Evolutionary conservation across 2,888 invertebrate genomes (phyloP), one percentile per base, ranked within the genome.

Genomic region (Xanthostigma xanthostigma): DNA sequence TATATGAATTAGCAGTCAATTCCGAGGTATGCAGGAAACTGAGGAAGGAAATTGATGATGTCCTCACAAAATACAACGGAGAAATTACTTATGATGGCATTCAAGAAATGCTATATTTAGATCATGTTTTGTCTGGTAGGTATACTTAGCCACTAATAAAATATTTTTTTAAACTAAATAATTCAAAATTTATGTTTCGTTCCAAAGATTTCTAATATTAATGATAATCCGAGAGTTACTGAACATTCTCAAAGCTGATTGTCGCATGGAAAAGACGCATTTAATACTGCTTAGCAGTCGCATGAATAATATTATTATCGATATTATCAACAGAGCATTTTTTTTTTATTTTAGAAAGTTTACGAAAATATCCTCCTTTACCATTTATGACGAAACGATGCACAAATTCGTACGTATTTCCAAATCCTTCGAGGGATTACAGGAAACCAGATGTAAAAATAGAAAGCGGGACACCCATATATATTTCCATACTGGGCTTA

Each of bases 1-100:
- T 73, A 9, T 74, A 64, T 54, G 70, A 73, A 55, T 53, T 76
- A 42, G 70, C 73, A 9, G 56, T 62, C 3, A 65, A 73, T 55
- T 64, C 61, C 1, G 58, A 65, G 1, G 53, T 68, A 0, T 74
- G 74, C 52, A 56, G 62, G 1, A 68, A 61, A 46, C 53, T 69
- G 1, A 58, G 69, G 12, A 49, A 58, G 1, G 73, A 74, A 55
- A 65, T 75, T 5, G 56, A 62, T 2, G 53, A 48, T 1, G 64
- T 65, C 1, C 50, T 69, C n/a, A 54, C 55, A 9, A 60, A 61
- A 38, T 59, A 69, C 48, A 58, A 64, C 10, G 64, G 65, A 0
- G 53, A 65, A 50, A 54, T 74, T n/a, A 67, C 63, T 9, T 72
- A 71, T 51, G 73, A 74, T 12, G 62, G 65, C 1, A 52, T 73